phyloP scores from a whole-genome alignment of 2,113 vertebrate genomes.

The Muscicapa adusta region DNA sequence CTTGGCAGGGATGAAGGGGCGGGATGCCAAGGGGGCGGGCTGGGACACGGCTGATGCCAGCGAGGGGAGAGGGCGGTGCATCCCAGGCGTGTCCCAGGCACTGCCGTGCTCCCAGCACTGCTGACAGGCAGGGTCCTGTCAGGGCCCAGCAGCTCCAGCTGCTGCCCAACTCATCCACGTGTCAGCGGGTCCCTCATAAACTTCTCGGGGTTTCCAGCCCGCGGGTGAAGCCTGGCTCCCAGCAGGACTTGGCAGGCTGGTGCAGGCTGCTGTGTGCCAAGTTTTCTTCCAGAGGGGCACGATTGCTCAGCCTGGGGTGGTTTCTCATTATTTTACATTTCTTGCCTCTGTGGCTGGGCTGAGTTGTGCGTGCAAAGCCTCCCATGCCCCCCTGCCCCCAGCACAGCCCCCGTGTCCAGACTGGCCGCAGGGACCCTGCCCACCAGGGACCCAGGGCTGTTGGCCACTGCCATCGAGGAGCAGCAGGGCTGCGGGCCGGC shows the following conservation, averaged over 20 bases:
- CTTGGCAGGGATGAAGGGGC: accelerated
- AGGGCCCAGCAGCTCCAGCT: neutral
- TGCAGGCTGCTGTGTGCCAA: neutral
- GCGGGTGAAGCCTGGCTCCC: neutral
- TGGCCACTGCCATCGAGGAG: neutral
- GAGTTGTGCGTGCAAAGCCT: neutral
- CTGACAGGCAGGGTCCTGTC: neutral
- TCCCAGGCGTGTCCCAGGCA: neutral
- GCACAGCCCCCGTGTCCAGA: accelerated
- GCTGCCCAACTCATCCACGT: neutral
- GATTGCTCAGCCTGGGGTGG: neutral
- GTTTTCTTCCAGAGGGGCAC: conserved; percentile 13
- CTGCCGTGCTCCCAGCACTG: accelerated
- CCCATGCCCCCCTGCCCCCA: accelerated
- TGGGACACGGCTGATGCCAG: neutral
- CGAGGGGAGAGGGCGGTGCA: neutral
- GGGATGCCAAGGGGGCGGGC: neutral
- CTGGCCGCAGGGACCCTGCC: accelerated
- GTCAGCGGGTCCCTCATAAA: neutral
- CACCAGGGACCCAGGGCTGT: accelerated
- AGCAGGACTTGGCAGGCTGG: conserved; percentile 26
- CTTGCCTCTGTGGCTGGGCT: neutral
- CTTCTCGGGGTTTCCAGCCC: neutral
- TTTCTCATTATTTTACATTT: neutral
- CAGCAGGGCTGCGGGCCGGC: accelerated